Conservation (phyloP, 2,888 invertebrate species). For the Drosophila planitibia region DNA sequence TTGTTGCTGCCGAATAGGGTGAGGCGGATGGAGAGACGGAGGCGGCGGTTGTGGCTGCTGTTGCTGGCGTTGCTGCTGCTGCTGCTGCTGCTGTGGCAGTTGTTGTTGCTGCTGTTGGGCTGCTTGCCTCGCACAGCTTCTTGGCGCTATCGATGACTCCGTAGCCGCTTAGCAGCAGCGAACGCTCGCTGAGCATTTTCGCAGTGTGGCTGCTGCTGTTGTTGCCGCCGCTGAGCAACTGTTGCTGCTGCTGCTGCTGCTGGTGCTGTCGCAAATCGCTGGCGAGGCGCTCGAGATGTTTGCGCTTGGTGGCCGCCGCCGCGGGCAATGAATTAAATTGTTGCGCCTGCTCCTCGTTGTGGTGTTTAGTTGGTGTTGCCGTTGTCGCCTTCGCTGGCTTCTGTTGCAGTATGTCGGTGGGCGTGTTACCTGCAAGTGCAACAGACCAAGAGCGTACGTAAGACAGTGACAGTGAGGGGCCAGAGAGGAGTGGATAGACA, state of each 20-base stretch:
- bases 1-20: conserved; percentile 26
- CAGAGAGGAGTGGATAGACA: conserved; percentile 7
- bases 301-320: conserved; percentile 73
- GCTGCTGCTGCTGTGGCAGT: conserved; percentile 31
- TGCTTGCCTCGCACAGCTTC: conserved; percentile 80
- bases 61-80: conserved; percentile 23
- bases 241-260: conserved; percentile 48
- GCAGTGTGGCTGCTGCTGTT: conserved; percentile 54
- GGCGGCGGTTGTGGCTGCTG: conserved; percentile 6
- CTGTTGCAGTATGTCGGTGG: conserved; percentile 79
- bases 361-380: conserved; percentile 66
- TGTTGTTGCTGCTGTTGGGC: conserved; percentile 38
- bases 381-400: conserved; percentile 78
- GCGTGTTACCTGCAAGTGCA: conserved; percentile 76
- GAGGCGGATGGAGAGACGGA: conserved; percentile 18
- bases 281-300: conserved; percentile 66
- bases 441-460: conserved; percentile 7
- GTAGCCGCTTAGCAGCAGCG: conserved; percentile 83
- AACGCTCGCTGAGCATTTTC: conserved; percentile 85
- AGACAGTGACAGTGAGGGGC: neutral
- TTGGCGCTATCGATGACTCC: conserved; percentile 82
- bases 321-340: conserved; percentile 62
- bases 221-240: conserved; percentile 34
- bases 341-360: conserved; percentile 59
- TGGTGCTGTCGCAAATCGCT: conserved; percentile 63